These are phyloP conservation scores for Marisa cornuarietis DNA, from an alignment of 1,140 invertebrate genomes.

Conservation along the genomic window DNA sequence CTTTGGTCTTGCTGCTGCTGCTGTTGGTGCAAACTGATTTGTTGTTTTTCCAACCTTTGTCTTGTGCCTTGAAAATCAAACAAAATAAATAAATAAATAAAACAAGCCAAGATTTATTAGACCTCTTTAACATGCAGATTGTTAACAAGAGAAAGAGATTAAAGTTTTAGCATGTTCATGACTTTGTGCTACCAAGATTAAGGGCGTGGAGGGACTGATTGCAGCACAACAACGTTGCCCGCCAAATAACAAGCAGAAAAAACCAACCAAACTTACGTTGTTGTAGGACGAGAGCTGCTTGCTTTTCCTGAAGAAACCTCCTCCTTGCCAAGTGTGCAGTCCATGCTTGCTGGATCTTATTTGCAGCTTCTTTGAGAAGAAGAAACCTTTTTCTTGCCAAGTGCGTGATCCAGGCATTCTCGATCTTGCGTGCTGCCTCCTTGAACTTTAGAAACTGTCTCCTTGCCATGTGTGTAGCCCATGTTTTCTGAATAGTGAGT, in stretches of 20 bases:
- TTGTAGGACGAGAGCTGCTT: slow-evolving; percentile 7
- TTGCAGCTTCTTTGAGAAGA: background rate
- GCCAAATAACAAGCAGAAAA: background rate
- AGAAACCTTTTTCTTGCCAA: background rate
- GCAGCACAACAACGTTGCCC: background rate
- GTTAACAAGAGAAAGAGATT: too few relatives aligned
- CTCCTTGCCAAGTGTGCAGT: background rate
- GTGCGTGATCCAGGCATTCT: slow-evolving; percentile 13
- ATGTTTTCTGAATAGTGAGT: slow-evolving; percentile 16
- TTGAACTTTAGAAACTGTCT: background rate
- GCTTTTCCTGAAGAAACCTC: background rate
- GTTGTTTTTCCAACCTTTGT: background rate
- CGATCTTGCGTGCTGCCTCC: slow-evolving; percentile 18
- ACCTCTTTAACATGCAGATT: too few relatives aligned
- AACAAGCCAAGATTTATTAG: background rate
- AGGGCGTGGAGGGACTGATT: too few relatives aligned
- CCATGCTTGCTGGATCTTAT: slow-evolving; percentile 17
- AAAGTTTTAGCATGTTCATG: too few relatives aligned
- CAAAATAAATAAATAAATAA: background rate
- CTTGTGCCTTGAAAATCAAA: background rate
- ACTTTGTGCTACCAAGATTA: too few relatives aligned
- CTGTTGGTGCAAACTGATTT: background rate
- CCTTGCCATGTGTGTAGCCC: slow-evolving; percentile 13
- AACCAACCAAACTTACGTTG: slow-evolving; percentile 3
- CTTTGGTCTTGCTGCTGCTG: background rate